phyloP scores from a whole-genome alignment of 2,888 invertebrate species.

The Tenthredo livida region DNA sequence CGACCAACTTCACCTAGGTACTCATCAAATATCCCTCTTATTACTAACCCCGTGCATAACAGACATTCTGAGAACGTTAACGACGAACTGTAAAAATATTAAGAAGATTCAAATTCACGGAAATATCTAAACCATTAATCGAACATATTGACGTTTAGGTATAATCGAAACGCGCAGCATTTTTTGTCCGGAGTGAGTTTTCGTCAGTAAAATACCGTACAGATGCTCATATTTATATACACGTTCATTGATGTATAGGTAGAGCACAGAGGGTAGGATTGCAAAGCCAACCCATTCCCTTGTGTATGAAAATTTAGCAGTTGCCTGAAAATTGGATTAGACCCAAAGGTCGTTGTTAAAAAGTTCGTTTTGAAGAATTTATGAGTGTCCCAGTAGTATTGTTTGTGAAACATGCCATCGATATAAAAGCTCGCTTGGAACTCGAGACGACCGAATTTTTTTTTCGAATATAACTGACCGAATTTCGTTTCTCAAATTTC shows the following conservation, averaged over 20 bases:
- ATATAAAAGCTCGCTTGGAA: constrained; percentile 14
- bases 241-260: constrained; percentile 4
- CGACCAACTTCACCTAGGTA: neutral
- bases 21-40: constrained; percentile 30
- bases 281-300: constrained; percentile 53
- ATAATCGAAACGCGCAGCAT: neutral
- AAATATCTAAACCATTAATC: neutral
- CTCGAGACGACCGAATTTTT: neutral
- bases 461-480: neutral
- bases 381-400: constrained; percentile 47
- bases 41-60: constrained; percentile 27
- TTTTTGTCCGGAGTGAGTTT: neutral
- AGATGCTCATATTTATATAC: constrained; percentile 7
- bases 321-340: constrained; percentile 61
- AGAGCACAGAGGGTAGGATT: constrained; percentile 21
- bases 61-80: constrained; percentile 31
- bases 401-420: constrained; percentile 44
- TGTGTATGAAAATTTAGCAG: constrained; percentile 61
- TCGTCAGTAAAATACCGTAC: constrained; percentile 18
- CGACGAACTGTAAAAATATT: no score
- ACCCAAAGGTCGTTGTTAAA: constrained; percentile 56
- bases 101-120: no score
- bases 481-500: constrained; percentile 1
- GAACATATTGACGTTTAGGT: no score
- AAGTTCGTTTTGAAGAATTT: constrained; percentile 56